phyloP scores from a whole-genome alignment of 2,113 vertebrate genomes.

The Trachemys scripta region DNA sequence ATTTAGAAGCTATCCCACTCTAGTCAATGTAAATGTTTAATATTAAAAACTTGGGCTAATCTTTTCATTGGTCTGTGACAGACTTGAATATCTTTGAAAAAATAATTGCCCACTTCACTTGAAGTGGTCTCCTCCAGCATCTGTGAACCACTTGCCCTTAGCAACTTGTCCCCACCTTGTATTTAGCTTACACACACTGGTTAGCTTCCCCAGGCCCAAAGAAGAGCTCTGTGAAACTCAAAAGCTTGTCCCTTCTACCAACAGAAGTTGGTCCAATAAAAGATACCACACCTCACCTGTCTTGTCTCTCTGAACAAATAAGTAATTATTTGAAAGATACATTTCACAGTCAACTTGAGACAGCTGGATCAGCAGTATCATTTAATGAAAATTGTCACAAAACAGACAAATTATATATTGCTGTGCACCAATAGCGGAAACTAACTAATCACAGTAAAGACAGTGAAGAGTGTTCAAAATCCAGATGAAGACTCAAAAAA shows the following conservation, averaged over 20 bases:
- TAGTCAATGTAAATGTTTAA: not conserved
- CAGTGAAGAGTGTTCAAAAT: not conserved
- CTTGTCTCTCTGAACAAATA: not conserved
- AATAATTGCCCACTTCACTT: not conserved
- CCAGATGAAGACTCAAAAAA: constrained; percentile 12
- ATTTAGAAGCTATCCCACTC: not conserved
- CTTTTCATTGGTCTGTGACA: constrained; percentile 20
- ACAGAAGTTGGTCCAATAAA: not conserved
- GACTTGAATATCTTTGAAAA: constrained; percentile 41
- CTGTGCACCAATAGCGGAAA: constrained; percentile 15
- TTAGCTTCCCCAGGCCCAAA: not conserved
- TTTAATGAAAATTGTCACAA: constrained; percentile 29
- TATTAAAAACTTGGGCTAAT: not conserved
- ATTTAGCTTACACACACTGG: not conserved
- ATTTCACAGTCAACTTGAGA: constrained; percentile 29
- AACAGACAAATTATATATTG: not conserved
- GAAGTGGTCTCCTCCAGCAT: not conserved
- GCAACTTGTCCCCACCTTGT: not conserved
- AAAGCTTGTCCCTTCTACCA: not conserved
- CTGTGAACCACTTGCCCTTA: not conserved
- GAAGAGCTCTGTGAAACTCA: not conserved
- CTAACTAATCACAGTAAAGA: constrained; percentile 26
- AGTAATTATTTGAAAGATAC: constrained; percentile 6
- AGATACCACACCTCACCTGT: not conserved
- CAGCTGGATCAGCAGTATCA: not conserved